These are phyloP conservation scores for Muscina levida DNA, from an alignment of 2,888 invertebrate genomes.

Conservation along the genomic window DNA sequence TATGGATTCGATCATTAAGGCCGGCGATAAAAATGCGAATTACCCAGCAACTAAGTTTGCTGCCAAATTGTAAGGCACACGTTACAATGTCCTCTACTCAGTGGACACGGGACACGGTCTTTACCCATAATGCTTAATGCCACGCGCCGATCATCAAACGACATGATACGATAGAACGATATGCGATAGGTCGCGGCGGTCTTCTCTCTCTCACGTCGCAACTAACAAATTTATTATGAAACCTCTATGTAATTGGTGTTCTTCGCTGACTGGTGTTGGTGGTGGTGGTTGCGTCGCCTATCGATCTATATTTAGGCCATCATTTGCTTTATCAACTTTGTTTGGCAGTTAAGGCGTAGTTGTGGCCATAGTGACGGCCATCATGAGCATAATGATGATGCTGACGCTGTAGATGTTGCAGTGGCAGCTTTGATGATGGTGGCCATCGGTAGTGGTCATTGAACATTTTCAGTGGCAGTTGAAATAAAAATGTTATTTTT, in stretches of 20 bases:
- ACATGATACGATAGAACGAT: background rate
- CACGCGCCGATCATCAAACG: conserved; percentile 60
- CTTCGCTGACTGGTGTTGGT: conserved; percentile 38
- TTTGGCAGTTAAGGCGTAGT: background rate
- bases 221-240: conserved; percentile 64
- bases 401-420: background rate
- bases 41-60: background rate
- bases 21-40: conserved; percentile 31
- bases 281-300: background rate
- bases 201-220: conserved; percentile 48
- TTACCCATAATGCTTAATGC: conserved; percentile 42
- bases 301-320: conserved; percentile 22
- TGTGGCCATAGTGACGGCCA: background rate
- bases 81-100: background rate
- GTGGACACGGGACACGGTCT: background rate
- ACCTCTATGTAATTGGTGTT: conserved; percentile 59
- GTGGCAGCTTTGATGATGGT: background rate
- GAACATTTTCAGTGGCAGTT: conserved; percentile 7
- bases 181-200: background rate
- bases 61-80: conserved; percentile 1
- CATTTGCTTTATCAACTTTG: background rate
- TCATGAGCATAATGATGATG: background rate
- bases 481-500: conserved; percentile 29
- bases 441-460: background rate
- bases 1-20: conserved; percentile 6